Conservation (phyloP, 1,140 invertebrate genomes). For the Drosophila ambigua region DNA sequence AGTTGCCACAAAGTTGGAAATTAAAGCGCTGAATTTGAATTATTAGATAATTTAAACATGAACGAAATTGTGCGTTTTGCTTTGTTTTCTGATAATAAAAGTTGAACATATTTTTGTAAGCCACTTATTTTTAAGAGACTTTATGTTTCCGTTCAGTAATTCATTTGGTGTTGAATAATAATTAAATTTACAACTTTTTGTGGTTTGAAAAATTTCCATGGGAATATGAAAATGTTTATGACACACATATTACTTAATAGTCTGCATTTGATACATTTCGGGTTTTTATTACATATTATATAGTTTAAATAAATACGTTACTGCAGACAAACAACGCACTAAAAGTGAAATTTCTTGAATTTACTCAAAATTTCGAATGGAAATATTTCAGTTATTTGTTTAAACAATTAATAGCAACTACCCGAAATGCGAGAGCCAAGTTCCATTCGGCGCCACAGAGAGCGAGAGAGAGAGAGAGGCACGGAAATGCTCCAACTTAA, state of each 20-base stretch:
- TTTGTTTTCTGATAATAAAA: no score
- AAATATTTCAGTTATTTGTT: slow-evolving; percentile 42
- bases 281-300: no score
- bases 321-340: slow-evolving; percentile 33
- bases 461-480: slow-evolving; percentile 13
- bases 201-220: no score
- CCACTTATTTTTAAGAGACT: no score
- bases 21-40: background rate
- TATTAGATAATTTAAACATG: background rate
- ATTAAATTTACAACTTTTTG: no score
- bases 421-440: slow-evolving; percentile 38
- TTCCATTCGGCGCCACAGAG: slow-evolving; percentile 4
- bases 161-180: no score
- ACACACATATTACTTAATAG: no score
- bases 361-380: slow-evolving; percentile 35
- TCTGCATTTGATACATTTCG: no score
- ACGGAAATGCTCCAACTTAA: slow-evolving; percentile 18
- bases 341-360: slow-evolving; percentile 72
- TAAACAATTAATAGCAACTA: slow-evolving; percentile 62
- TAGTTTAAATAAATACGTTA: slow-evolving; percentile 1
- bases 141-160: no score
- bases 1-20: background rate
- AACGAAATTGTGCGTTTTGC: no score
- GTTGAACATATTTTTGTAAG: no score
- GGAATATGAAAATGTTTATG: no score